Conservation (phyloP, 2,113 vertebrate genomes). For the Colistium nudipinnis region DNA sequence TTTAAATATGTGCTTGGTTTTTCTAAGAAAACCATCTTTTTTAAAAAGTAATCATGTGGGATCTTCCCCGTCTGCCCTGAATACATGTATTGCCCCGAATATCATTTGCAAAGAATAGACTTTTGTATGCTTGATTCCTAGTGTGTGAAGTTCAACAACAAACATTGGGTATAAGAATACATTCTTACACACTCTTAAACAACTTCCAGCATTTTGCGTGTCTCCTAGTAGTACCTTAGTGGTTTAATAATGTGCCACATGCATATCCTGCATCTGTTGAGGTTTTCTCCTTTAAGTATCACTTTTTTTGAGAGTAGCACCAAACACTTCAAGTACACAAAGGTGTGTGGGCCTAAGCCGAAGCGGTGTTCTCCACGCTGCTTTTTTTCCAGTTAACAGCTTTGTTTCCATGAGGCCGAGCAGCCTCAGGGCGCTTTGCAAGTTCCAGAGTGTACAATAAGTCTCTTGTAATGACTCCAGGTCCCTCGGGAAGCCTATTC, state of each 20-base stretch:
- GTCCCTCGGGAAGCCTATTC: slow-evolving; percentile 50
- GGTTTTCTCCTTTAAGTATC: neutral
- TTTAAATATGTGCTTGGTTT: too few relatives aligned
- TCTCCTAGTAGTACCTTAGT: neutral
- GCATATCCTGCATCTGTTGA: neutral
- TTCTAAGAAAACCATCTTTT: too few relatives aligned
- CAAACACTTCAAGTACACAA: neutral
- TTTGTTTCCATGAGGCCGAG: slow-evolving; percentile 21
- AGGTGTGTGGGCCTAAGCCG: too few relatives aligned
- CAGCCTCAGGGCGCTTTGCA: slow-evolving; percentile 11
- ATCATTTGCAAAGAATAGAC: neutral
- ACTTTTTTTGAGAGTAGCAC: neutral
- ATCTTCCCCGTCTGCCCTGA: too few relatives aligned
- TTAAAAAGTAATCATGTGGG: too few relatives aligned
- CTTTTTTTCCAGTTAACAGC: slow-evolving; percentile 12
- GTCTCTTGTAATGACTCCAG: slow-evolving; percentile 50
- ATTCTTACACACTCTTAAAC: too few relatives aligned
- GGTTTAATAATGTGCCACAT: neutral
- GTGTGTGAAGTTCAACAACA: neutral
- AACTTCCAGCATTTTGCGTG: neutral
- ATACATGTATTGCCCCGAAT: neutral
- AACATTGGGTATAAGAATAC: too few relatives aligned
- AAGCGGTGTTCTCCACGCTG: slow-evolving; percentile 4
- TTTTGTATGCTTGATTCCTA: neutral
- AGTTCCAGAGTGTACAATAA: slow-evolving; percentile 36